Evolutionary conservation across 2,888 invertebrate species (phyloP), one percentile per base, ranked within the genome.

Genomic region (Mythimna lalbum): DNA sequence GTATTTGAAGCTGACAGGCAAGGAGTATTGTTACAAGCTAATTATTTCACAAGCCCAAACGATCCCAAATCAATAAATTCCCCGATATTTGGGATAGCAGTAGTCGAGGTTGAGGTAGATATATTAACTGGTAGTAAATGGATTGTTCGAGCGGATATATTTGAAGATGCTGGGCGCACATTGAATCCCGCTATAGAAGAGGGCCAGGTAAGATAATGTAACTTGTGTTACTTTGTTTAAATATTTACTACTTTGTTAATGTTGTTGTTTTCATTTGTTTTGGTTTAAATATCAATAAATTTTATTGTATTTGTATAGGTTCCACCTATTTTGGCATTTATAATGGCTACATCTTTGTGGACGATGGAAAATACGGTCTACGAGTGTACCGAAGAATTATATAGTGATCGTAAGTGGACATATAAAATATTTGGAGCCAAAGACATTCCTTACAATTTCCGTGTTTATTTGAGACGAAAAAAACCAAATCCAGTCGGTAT

Each of bases 121-220:
- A 80, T 92, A 27, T 76, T 91, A 52, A 90, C 90, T 52, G 90
- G 91, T 0, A 87, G 84, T 49, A 90, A 90, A 75, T 89, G 88
- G 89, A 87, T 89, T 62, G 84, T 89, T 36, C 82, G 90, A 50
- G 87, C 88, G 55, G 92, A 91, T 81, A 63, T 92, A 63, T 85
- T 90, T 47, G 88, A 89, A 91, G 98, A 98, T 87, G 96, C 96
- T 7, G 98, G 98, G 7, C 95, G 96, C 73, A 97, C 97, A 89
- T 90, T 98, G 76, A 98, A 97, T 91, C 98, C 98, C 47, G 93
- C 96, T 73, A 93, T 98, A 63, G 98, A 98, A 88, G 91, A 98
- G 63, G 98, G 98, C 1, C 98, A 98, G 93, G 97, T 95, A 81
- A 82, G 73, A 43, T 43, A 43, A 52, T 27, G 39, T 39, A 14